A percentile compares a stretch with the other conserved stretches of the same genome.
Conservation (phyloP, 2,888 invertebrate genomes). For the Conistra vaccinii region DNA sequence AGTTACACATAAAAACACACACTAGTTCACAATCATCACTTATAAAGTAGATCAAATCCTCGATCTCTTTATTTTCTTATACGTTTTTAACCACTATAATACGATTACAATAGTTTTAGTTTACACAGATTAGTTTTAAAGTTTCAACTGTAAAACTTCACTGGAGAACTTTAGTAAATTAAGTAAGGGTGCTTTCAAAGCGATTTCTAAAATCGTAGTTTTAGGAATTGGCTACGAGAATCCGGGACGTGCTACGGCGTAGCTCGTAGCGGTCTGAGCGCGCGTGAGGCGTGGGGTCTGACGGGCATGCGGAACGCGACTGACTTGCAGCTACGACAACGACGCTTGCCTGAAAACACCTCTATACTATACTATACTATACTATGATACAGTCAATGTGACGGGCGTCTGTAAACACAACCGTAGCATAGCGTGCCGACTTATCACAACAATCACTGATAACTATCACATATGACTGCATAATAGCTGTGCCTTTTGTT, state of each 20-base stretch:
- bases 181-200: neutral
- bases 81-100: constrained; percentile 66
- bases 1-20: constrained; percentile 46
- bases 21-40: constrained; percentile 67
- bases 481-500: constrained; percentile 66
- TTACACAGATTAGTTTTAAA: constrained; percentile 57
- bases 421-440: constrained; percentile 70
- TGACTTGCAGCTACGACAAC: constrained; percentile 71
- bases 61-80: constrained; percentile 68
- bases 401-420: constrained; percentile 76
- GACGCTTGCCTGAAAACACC: constrained; percentile 67
- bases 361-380: constrained; percentile 47
- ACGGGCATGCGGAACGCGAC: constrained; percentile 76
- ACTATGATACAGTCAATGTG: constrained; percentile 43
- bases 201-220: neutral
- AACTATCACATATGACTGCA: constrained; percentile 71
- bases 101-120: constrained; percentile 46
- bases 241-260: constrained; percentile 70
- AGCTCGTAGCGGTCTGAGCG: constrained; percentile 73
- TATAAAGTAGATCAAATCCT: constrained; percentile 48
- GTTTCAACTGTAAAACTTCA: constrained; percentile 30
- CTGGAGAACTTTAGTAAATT: constrained; percentile 18
- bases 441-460: constrained; percentile 77
- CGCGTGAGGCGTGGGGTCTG: constrained; percentile 71
- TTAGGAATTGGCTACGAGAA: constrained; percentile 37